These are phyloP conservation scores for Chanos chanos DNA, from an alignment of 2,797 vertebrate genomes.

Conservation along the genomic window DNA sequence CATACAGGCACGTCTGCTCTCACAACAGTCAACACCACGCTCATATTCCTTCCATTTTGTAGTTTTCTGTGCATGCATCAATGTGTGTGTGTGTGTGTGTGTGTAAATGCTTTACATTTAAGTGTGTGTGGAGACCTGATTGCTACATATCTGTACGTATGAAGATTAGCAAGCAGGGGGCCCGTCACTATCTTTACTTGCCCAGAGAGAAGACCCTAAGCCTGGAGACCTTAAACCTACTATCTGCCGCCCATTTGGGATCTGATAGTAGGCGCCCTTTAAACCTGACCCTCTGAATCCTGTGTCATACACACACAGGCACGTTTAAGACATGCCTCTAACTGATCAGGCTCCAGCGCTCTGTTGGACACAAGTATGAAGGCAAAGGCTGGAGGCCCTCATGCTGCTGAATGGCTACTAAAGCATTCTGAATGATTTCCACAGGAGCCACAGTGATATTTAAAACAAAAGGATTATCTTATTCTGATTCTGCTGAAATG, in stretches of 20 bases:
- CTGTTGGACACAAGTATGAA: slow-evolving; percentile 26
- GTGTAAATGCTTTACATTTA: too few species aligned
- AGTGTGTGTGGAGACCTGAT: too few species aligned
- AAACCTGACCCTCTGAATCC: background rate
- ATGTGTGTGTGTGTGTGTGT: background rate
- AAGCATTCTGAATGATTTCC: background rate
- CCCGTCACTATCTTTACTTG: background rate
- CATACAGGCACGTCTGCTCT: too few species aligned
- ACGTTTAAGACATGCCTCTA: background rate
- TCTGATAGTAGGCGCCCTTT: background rate
- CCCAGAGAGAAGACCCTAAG: background rate
- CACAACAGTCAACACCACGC: too few species aligned
- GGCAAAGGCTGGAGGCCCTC: background rate
- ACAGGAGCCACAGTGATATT: too few species aligned
- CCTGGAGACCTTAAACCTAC: background rate
- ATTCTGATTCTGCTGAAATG: too few species aligned
- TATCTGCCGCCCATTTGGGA: background rate
- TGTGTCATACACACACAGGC: background rate
- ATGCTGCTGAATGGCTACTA: background rate
- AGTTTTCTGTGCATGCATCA: too few species aligned
- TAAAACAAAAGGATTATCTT: too few species aligned
- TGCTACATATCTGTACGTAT: background rate
- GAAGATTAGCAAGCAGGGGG: background rate
- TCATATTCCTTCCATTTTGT: too few species aligned
- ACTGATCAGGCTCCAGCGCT: background rate